Conservation (phyloP, 2,113 vertebrate genomes). For the Phoxinus phoxinus region DNA sequence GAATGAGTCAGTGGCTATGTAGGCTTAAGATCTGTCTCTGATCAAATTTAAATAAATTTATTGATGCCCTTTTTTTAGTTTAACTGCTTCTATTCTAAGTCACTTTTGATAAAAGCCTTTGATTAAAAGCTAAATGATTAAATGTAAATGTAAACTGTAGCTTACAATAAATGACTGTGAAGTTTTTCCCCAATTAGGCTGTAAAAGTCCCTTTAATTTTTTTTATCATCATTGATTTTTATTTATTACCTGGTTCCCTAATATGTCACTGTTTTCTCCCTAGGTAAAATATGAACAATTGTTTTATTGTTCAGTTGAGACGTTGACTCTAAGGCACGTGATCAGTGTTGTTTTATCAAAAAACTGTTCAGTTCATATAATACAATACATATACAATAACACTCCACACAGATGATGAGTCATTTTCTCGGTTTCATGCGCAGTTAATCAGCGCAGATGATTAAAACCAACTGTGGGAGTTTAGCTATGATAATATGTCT, state of each 20-base stretch:
- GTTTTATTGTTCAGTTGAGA: background rate
- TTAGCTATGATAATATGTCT: background rate
- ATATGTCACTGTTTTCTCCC: background rate
- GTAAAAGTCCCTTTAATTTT: background rate
- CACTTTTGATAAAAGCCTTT: no score
- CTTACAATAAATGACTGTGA: background rate
- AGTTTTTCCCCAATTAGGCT: background rate
- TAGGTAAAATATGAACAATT: background rate
- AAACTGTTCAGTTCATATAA: background rate
- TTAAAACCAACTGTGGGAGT: constrained; percentile 20
- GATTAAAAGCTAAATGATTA: no score
- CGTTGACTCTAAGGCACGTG: background rate
- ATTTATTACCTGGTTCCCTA: background rate
- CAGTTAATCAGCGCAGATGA: background rate
- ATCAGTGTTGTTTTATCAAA: background rate
- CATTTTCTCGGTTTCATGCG: constrained; percentile 5
- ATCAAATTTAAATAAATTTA: no score
- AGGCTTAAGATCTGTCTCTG: no score
- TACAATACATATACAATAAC: background rate
- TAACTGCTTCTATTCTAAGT: no score
- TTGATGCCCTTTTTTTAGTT: no score
- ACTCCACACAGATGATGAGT: background rate
- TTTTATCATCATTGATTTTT: background rate
- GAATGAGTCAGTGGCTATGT: no score
- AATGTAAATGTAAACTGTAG: no score